These are phyloP conservation scores for Caenorhabditis latens DNA, from an alignment of 1,140 invertebrate species.

Conservation along the genomic window DNA sequence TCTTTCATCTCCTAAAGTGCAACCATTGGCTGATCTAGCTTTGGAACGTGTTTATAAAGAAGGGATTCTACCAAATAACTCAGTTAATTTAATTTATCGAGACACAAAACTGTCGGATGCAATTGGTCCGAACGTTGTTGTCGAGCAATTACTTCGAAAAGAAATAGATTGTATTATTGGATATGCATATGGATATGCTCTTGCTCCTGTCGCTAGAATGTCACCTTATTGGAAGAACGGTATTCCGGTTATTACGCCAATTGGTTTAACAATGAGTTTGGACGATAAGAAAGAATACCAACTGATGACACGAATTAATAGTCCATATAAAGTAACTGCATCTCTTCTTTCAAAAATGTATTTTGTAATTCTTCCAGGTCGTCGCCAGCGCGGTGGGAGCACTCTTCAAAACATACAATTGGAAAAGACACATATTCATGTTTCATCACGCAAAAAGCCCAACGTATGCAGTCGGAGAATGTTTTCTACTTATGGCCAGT, in stretches of 20 bases:
- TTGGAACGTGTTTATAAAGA: constrained; percentile 70
- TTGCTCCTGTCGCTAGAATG: constrained; percentile 77
- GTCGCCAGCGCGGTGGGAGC: constrained; percentile 81
- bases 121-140: constrained; percentile 76
- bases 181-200: constrained; percentile 77
- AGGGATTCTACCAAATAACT: constrained; percentile 69
- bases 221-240: constrained; percentile 73
- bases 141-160: constrained; percentile 70
- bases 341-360: neutral
- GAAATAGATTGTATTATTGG: constrained; percentile 75
- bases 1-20: constrained; percentile 70
- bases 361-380: constrained; percentile 43
- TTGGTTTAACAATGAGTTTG: constrained; percentile 87
- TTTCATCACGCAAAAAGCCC: constrained; percentile 78
- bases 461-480: constrained; percentile 72
- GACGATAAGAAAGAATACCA: constrained; percentile 83
- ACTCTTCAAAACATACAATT: constrained; percentile 84
- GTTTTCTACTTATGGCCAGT: constrained; percentile 73
- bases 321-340: constrained; percentile 84
- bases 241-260: constrained; percentile 86
- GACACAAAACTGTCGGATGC: constrained; percentile 74
- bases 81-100: constrained; percentile 68
- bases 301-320: constrained; percentile 88
- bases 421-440: constrained; percentile 81
- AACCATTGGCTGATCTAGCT: constrained; percentile 74